A percentile compares a stretch with the other conserved stretches of the same genome.
These are phyloP conservation scores for Rhabdophis nuchalis DNA, from an alignment of 2,797 vertebrate genomes.

Conservation along the genomic window DNA sequence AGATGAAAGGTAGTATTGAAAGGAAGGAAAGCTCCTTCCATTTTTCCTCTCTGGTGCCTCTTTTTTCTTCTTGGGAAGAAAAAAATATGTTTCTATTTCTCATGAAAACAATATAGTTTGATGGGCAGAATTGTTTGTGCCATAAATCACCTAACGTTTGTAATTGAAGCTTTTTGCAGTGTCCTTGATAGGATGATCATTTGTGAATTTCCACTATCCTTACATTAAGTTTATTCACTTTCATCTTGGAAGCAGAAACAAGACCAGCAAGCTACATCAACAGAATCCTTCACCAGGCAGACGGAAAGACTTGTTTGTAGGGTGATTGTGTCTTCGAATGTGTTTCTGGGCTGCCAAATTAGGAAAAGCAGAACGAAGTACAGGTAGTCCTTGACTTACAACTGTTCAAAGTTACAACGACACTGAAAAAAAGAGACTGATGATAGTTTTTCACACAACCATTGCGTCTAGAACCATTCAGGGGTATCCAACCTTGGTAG, in stretches of 20 bases:
- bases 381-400: neutral
- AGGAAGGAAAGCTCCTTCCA: neutral
- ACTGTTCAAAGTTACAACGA: no score
- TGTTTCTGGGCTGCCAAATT: neutral
- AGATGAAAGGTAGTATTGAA: neutral
- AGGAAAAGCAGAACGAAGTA: neutral
- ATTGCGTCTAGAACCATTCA: no score
- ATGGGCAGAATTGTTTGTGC: slow-evolving; percentile 54
- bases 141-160: slow-evolving; percentile 55
- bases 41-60: slow-evolving; percentile 38
- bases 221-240: slow-evolving; percentile 23
- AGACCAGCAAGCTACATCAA: neutral
- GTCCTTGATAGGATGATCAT: slow-evolving; percentile 8
- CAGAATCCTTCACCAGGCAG: neutral
- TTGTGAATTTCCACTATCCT: slow-evolving; percentile 35
- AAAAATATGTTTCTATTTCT: slow-evolving; percentile 46
- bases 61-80: slow-evolving; percentile 25
- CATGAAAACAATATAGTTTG: slow-evolving; percentile 65
- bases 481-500: neutral
- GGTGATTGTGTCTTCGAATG: neutral
- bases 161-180: slow-evolving; percentile 41
- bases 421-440: neutral
- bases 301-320: neutral
- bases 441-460: neutral
- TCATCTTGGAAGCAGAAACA: neutral